Base-by-base conservation (phyloP, 2,888 invertebrate genomes). In the Neoitamus cyanurus region DNA sequence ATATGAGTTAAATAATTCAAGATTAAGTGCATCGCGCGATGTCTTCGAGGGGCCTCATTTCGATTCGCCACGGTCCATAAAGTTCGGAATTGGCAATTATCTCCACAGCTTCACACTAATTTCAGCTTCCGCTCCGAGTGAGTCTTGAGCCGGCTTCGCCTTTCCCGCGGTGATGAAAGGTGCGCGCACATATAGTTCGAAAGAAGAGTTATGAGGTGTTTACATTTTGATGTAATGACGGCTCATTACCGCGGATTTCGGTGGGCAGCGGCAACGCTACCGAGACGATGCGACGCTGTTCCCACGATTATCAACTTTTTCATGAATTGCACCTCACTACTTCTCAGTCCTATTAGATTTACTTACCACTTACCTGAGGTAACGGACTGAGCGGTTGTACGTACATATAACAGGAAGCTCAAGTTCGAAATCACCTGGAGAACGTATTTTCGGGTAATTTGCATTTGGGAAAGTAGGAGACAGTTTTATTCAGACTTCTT, bases 251-350 rank as follows among this genome's bases (percentile, higher is more conserved):
- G 58, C 58, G 36, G 68, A 80, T 34, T 34, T 80, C 20, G 34
- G 80, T 11, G 34, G 58, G 34, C 80, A 28, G 46, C 77, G 25
- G 9, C 20, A 2, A 28, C 20, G 46, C 30, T 42, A 42, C 20
- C 42, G 77, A n/a, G 42, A n/a, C n/a, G 42, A 28, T 70, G n/a
- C 42, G 68, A n/a, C 68, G 70, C 83, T 85, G 77, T 85, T 85
- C 85, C 83, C 85, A 85, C 85, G 85, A 85, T 85, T 85, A 83
- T 85, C 83, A 70, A 85, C 48, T 72, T 85, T 85, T 85, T 78
- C 70, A 69, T 25, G 42, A 77, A 42, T n/a, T 77, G 37, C 36
- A 36, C 34, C 9, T 34, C 20, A 9, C 31, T 20, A 9, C 36
- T n/a, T n/a, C 73, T 72, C 1, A 36, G n/a, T 73, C 20, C 20